Percentiles rank a stretch among this genome's conserved stretches.
Conservation (phyloP, 2,888 invertebrate genomes). For the Notocelia uddmanniana region DNA sequence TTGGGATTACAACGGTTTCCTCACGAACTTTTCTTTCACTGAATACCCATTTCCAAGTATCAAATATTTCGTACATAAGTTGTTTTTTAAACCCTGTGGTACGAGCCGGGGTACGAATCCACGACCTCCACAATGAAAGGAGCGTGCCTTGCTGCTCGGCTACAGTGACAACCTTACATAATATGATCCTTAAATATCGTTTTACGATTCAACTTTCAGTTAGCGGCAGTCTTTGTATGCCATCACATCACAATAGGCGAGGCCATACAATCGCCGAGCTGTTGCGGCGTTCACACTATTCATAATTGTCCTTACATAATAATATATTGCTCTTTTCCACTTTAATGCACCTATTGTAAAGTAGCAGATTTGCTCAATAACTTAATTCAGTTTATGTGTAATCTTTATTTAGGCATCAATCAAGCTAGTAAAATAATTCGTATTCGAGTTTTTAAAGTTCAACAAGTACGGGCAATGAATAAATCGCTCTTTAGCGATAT, state of each 20-base stretch:
- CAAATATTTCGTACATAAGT: too few relatives aligned
- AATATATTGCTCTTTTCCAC: conserved; percentile 64
- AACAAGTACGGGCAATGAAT: not conserved
- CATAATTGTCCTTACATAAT: conserved; percentile 76
- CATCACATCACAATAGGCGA: conserved; percentile 37
- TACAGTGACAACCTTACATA: not conserved
- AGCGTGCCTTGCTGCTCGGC: too few relatives aligned
- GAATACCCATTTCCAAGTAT: too few relatives aligned
- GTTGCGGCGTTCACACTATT: conserved; percentile 75
- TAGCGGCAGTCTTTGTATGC: conserved; percentile 27
- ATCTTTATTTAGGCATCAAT: conserved; percentile 3
- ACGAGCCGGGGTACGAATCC: too few relatives aligned
- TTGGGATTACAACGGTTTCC: too few relatives aligned
- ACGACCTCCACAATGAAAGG: too few relatives aligned
- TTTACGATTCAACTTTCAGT: conserved; percentile 13
- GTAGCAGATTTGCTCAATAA: conserved; percentile 21
- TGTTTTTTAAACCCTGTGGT: too few relatives aligned
- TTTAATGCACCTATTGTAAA: conserved; percentile 20
- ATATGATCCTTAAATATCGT: conserved; percentile 7
- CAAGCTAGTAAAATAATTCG: not conserved
- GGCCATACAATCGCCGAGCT: conserved; percentile 51
- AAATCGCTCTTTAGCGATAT: too few relatives aligned
- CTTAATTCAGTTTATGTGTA: conserved; percentile 1
- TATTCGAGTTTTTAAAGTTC: not conserved
- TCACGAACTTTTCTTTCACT: too few relatives aligned